These are phyloP conservation scores for Hermetia illucens DNA, from an alignment of 1,140 invertebrate genomes.

Conservation along the genomic window DNA sequence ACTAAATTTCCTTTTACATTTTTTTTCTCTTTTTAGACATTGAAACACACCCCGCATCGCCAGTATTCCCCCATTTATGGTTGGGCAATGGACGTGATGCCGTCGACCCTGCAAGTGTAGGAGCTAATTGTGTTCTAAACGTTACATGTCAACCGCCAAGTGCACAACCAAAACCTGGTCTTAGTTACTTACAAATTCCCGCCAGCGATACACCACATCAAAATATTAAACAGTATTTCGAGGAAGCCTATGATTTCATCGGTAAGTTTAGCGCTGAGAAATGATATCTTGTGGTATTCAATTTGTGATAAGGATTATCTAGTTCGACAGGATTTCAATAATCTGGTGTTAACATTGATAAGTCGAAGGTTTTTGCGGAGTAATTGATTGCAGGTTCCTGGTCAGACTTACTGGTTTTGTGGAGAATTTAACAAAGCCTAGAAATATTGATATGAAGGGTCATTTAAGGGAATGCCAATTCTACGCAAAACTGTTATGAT, in stretches of 20 bases:
- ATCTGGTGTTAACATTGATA: too few relatives aligned
- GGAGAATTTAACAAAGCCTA: too few relatives aligned
- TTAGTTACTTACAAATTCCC: slow-evolving; percentile 69
- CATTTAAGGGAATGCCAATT: too few relatives aligned
- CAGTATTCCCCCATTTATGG: slow-evolving; percentile 76
- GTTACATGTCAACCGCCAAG: slow-evolving; percentile 67
- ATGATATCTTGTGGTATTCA: too few relatives aligned
- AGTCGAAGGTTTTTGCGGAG: too few relatives aligned
- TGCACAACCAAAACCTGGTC: slow-evolving; percentile 51
- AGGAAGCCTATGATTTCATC: slow-evolving; percentile 81
- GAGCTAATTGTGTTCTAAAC: slow-evolving; percentile 64
- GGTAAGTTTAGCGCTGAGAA: slow-evolving; percentile 43
- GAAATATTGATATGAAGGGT: too few relatives aligned
- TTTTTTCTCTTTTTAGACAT: slow-evolving; percentile 36
- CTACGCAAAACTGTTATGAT: too few relatives aligned
- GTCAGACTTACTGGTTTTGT: too few relatives aligned
- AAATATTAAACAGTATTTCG: slow-evolving; percentile 85
- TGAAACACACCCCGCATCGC: slow-evolving; percentile 60
- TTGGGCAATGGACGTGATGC: slow-evolving; percentile 78
- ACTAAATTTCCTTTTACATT: background rate
- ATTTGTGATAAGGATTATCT: too few relatives aligned
- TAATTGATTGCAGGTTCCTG: too few relatives aligned
- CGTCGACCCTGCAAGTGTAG: slow-evolving; percentile 53
- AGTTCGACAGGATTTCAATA: too few relatives aligned
- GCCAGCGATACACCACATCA: slow-evolving; percentile 75